Percentiles rank a stretch among this genome's conserved stretches.
Evolutionary conservation across 2,113 vertebrate genomes (phyloP).

Genomic region (Dicaeum eximium): DNA sequence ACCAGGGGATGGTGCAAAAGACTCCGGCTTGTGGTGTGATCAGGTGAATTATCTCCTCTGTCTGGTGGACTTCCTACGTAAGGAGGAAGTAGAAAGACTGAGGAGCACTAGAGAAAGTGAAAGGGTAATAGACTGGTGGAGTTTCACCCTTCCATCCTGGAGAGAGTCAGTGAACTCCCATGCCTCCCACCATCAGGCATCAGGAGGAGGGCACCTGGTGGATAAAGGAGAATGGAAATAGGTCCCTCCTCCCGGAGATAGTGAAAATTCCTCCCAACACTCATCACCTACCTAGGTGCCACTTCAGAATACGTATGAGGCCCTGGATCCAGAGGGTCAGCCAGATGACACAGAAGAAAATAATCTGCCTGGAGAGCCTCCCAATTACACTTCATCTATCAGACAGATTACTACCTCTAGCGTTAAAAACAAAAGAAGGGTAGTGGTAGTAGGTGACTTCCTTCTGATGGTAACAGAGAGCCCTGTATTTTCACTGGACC

Average conservation of each 20-base stretch:
- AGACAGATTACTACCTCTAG: not conserved
- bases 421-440: not conserved
- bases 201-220: not conserved
- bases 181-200: not conserved
- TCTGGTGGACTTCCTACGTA: not conserved
- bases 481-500: rapidly evolving
- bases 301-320: not conserved
- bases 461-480: not conserved
- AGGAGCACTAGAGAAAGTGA: not conserved
- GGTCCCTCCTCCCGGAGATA: rapidly evolving
- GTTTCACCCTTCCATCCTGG: not conserved
- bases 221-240: not conserved
- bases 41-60: not conserved
- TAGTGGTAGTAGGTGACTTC: not conserved
- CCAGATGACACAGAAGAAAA: not conserved
- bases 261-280: not conserved
- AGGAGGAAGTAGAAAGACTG: not conserved
- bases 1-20: not conserved
- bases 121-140: not conserved
- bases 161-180: not conserved
- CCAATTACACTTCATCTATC: not conserved
- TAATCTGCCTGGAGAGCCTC: not conserved
- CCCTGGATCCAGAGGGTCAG: not conserved
- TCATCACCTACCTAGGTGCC: not conserved
- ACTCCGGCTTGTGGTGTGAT: not conserved